Base-by-base conservation (phyloP, 1,140 invertebrate genomes). In the Anastrepha ludens region DNA sequence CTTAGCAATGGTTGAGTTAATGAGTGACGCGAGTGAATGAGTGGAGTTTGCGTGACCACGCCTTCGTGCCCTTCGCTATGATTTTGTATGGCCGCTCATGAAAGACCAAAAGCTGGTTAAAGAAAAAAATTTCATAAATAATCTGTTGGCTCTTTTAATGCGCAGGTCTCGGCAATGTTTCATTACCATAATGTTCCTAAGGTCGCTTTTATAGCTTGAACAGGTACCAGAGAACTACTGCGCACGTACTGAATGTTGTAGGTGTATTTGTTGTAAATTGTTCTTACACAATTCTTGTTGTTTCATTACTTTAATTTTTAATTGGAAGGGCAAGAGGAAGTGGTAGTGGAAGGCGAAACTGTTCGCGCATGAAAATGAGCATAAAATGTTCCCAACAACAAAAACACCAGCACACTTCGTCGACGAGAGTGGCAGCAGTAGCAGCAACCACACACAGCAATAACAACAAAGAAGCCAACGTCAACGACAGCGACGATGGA, bases 321-420 rank as follows among this genome's bases (percentile, higher is more conserved):
- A 58, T 55, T 55, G 74, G 44, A 81, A 81, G 74, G 47, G 47
- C 29, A 29, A 29, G 29, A 29, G 29, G 29, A 29, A 29, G 29
- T 29, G 29, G 29, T 29, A 29, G 29, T 29, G 29, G 47, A 55
- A 81, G 44, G 47, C 20, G 74, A 9, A 41, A n/a, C 15, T 6
- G 44, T 60, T 88, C 47, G 50, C 20, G 85, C 55, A 91, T 90
- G 91, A 92, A 92, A 92, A 92, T 92, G 91, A 91, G 91, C 91
- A 91, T 88, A 59, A 87, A 87, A 81, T 81, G 64, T 67, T 5
- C 85, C 29, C 64, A 85, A 89, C 91, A 92, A 91, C 90, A 59
- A 87, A 89, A 47, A 44, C 2, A 44, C 9, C 74, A 55, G 20
- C 15, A 81, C 20, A 20, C 20, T 5, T 3, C 20, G 8, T 20